phyloP scores from a whole-genome alignment of 2,113 vertebrate species.

The Tonatia bakeri region DNA sequence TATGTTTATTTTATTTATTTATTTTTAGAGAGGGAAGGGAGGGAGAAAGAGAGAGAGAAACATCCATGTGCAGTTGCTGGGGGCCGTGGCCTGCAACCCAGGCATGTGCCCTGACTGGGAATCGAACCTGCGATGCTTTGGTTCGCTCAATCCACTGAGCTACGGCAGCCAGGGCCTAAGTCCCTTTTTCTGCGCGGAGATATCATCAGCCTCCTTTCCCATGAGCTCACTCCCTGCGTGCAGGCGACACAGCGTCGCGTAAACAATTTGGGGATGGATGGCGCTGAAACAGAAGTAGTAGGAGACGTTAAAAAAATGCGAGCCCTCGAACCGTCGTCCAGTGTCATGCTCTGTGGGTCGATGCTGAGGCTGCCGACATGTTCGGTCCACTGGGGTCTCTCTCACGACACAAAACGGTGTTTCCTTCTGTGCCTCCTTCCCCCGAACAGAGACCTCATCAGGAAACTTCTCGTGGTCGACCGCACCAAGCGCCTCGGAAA shows the following conservation, averaged over 20 bases:
- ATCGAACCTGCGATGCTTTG: too few species aligned
- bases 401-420: rapidly evolving
- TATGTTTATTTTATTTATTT: too few species aligned
- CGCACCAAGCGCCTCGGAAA: conserved; percentile 92
- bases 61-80: too few species aligned
- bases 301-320: background rate
- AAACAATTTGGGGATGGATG: rapidly evolving
- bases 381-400: background rate
- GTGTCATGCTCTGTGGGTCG: rapidly evolving
- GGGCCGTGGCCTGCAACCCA: too few species aligned
- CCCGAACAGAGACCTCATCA: conserved; percentile 90
- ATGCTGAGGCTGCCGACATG: background rate
- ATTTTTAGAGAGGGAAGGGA: too few species aligned
- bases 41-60: too few species aligned
- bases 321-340: rapidly evolving
- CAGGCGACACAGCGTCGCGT: rapidly evolving
- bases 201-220: background rate
- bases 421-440: background rate
- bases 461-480: conserved; percentile 95
- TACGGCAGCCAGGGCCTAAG: too few species aligned
- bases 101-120: too few species aligned
- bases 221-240: background rate
- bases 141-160: too few species aligned
- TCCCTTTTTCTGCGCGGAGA: background rate
- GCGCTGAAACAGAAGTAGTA: rapidly evolving